Evolutionary conservation across 2,888 invertebrate species (phyloP), one percentile per base, ranked within the genome.

Genomic region (Lasius platythorax): DNA sequence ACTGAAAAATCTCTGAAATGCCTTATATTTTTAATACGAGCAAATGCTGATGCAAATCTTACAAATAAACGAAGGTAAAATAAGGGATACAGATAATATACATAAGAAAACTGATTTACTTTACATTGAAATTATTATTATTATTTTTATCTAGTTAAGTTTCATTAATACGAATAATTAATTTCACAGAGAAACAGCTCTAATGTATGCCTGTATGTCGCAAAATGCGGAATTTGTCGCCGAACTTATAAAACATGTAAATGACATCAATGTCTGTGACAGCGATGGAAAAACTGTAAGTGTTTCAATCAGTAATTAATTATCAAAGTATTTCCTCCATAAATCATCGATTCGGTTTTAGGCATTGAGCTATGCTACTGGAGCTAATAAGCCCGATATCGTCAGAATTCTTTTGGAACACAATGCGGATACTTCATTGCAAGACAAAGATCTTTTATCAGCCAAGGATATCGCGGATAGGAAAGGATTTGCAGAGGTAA

Each of bases 331-430:
- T 53, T 61, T 43, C 0, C n/a, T 23, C 11, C 56, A n/a, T 56
- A 46, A 63, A 33, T 40, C 70, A 8, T 79, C 40, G 33, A 68
- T 53, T 79, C 43, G 0, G 85, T 89, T 74, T 12, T 76, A 97
- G 97, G 97, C 96, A 66, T 91, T 97, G 73, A 97, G 96, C 93
- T 96, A 96, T 96, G 97, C 97, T 72, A 96, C 96, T 12, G 95
- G 96, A 88, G 95, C 95, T 88, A 96, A 97, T 90, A 95, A 96
- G 89, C 92, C 95, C 23, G 95, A 96, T 82, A 95, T 96, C 81
- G 95, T 96, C 28, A 95, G 96, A 92, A 92, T 96, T 87, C 95
- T 97, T 0, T 94, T 97, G 75, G 93, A 95, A 28, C 93, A 95
- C 70, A 96, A 96, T n/a, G 96, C 96, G 18, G 95, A 96, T 85